phyloP scores from a whole-genome alignment of 2,888 invertebrate species.

The Dasypolia templi region DNA sequence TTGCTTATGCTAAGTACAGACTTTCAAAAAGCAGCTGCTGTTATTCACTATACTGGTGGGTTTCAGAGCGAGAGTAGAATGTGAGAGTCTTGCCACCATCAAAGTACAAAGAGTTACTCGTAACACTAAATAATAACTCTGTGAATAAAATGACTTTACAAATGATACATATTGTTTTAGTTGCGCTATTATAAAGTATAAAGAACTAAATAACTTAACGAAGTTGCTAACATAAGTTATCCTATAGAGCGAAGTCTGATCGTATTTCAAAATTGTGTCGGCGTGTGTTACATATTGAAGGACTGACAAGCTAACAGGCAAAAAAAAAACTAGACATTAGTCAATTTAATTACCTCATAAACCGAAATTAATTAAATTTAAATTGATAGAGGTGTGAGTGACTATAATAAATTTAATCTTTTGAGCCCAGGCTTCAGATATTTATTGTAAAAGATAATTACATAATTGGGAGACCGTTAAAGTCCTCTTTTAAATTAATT shows the following conservation, averaged over 20 bases:
- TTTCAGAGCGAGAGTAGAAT: background rate
- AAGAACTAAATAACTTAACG: background rate
- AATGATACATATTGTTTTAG: no score
- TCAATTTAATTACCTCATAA: no score
- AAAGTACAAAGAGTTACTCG: background rate
- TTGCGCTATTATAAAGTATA: background rate
- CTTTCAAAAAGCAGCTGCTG: background rate
- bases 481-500: background rate
- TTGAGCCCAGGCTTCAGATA: no score
- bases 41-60: background rate
- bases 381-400: no score
- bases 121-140: background rate
- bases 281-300: background rate
- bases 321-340: no score
- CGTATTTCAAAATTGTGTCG: background rate
- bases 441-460: background rate
- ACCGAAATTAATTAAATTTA: no score
- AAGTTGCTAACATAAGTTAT: background rate
- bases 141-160: background rate
- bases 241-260: background rate
- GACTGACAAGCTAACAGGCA: background rate
- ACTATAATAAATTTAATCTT: no score
- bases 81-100: background rate
- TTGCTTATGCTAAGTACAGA: background rate
- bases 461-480: background rate